Evolutionary conservation across 2,888 invertebrate species (phyloP), one percentile per base, ranked within the genome.

Genomic region (Conops quadrifasciatus): DNA sequence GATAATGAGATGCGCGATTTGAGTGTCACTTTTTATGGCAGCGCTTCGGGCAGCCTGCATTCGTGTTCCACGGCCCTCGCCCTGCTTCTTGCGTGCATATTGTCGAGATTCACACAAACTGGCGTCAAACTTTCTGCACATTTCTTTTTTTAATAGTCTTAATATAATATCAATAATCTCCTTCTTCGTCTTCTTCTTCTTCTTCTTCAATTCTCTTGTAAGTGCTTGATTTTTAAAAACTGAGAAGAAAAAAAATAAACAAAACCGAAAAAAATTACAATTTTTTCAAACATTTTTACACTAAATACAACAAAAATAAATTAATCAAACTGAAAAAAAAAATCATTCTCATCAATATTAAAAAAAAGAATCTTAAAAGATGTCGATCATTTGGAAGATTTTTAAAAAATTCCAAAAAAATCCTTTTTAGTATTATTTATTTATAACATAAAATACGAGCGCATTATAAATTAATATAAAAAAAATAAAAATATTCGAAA

Each of bases 1-100:
- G 86, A 86, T 80, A 84, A 84, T 71, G 86, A 86, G 79, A 86
- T 86, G 86, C 81, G 86, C 15, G 86, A 86, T 72, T 80, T 86
- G 73, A 84, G 86, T 72, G 86, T 86, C 13, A 86, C 85, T 7
- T 86, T 83, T 74, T 86, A 86, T 73, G 84, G 85, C 65, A 78
- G 78, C 71, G 80, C 81, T 13, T 78, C 77, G 16, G 77, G 78
- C 59, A 73, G 76, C 53, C 77, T 77, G 36, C 74, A 77, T 69
- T 56, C 77, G 43, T 75, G 74, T 62, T 72, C 77, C 49, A 19
- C 71, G 11, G 36, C 67, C 15, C 47, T 75, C 11, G 13, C 36
- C 36, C 5, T 36, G 36, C 4, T 9, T 36, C 36, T 36, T 36
- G 4, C 36, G 36, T 36, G n/a, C 9, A 36, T 7, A 36, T 36